A percentile compares a stretch with the other conserved stretches of the same genome.
phyloP scores from a whole-genome alignment of 64 coral and sea anemone genomes.

The Actinia tenebrosa region DNA sequence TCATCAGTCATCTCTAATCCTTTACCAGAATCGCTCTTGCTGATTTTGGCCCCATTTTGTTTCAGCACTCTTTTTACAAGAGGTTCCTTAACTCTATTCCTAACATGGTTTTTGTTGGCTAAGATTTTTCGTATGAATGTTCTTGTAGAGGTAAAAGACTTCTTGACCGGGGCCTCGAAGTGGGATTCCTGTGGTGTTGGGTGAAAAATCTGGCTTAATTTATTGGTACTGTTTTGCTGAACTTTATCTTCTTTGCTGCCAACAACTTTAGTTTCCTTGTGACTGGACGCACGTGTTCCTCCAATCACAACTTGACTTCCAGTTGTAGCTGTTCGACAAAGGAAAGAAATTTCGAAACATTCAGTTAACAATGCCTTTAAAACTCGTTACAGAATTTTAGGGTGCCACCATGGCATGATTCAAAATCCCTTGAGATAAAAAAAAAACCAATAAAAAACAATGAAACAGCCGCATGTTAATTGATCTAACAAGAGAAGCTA shows the following conservation, averaged over 20 bases:
- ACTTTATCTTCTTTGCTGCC: background rate
- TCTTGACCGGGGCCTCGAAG: conserved; percentile 4
- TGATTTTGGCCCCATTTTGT: background rate
- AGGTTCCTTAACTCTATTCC: background rate
- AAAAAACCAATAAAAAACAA: no score
- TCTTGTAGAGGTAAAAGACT: background rate
- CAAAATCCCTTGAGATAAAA: no score
- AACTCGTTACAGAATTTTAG: no score
- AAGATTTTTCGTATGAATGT: background rate
- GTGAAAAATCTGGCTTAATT: background rate
- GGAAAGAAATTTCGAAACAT: no score
- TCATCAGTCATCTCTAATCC: background rate
- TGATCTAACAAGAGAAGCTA: no score
- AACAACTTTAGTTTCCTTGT: background rate
- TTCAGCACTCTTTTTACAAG: background rate
- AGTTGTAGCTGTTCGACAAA: background rate
- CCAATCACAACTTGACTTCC: background rate
- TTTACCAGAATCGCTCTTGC: background rate
- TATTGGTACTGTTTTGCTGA: background rate
- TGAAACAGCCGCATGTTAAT: no score
- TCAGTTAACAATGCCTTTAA: no score
- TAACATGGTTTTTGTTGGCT: background rate
- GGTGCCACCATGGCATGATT: no score
- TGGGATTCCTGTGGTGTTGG: conserved; percentile 7
- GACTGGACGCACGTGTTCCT: background rate